These are phyloP conservation scores for Tinamus major DNA, from an alignment of 2,797 vertebrate species.

Conservation along the genomic window DNA sequence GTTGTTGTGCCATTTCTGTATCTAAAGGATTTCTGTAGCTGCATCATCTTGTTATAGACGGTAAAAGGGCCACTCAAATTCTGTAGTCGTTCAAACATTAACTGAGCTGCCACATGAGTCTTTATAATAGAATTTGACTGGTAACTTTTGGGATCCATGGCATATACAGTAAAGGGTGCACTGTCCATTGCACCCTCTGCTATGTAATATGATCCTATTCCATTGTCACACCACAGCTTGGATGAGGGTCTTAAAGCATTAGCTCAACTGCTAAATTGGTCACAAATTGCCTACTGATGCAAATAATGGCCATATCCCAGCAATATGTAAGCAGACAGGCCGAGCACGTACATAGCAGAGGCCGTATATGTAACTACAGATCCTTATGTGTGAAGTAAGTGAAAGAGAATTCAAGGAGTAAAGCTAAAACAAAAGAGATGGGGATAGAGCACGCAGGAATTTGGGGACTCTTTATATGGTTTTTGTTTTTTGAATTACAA, in stretches of 20 bases:
- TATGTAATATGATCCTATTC: slow-evolving; percentile 17
- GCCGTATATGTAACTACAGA: background rate
- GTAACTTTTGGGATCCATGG: slow-evolving; percentile 22
- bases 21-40: slow-evolving; percentile 7
- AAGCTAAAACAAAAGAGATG: background rate
- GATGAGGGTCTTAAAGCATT: slow-evolving; percentile 23
- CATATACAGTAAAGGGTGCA: slow-evolving; percentile 5
- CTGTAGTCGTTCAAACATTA: slow-evolving; percentile 34
- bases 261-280: slow-evolving; percentile 62
- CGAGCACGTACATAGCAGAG: background rate
- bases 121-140: background rate
- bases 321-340: background rate
- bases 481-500: background rate
- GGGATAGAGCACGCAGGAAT: background rate
- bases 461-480: background rate
- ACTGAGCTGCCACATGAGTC: slow-evolving; percentile 11
- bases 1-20: background rate
- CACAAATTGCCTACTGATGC: slow-evolving; percentile 28
- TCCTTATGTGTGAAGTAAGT: background rate
- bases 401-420: background rate
- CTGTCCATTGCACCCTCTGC: background rate
- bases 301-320: slow-evolving; percentile 28
- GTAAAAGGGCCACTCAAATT: background rate
- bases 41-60: background rate
- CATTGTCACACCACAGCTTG: slow-evolving; percentile 38